Evolutionary conservation across 2,888 invertebrate species (phyloP).

Genomic region (Nezara viridula): DNA sequence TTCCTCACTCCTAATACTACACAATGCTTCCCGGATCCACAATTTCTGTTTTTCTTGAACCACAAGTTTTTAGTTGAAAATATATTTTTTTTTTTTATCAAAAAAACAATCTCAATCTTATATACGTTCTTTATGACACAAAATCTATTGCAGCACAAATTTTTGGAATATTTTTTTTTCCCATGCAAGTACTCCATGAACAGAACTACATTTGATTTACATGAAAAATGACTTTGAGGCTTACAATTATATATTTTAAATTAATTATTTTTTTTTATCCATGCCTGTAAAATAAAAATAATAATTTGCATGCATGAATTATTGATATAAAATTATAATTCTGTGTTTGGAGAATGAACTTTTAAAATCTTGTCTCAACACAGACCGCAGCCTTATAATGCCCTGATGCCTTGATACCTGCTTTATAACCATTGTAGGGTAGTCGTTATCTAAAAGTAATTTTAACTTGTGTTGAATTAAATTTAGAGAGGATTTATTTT

Average conservation of each 20-base stretch:
- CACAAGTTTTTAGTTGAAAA: too few species aligned
- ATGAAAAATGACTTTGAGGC: background rate
- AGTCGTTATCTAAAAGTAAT: background rate
- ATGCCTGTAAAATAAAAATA: background rate
- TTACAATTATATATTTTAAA: background rate
- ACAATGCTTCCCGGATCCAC: too few species aligned
- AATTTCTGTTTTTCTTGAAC: too few species aligned
- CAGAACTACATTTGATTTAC: background rate
- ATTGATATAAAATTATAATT: background rate
- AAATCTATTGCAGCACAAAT: too few species aligned
- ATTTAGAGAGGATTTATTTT: background rate
- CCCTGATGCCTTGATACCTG: background rate
- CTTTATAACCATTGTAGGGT: background rate
- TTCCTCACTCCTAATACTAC: too few species aligned
- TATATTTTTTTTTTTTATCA: too few species aligned
- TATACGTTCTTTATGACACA: too few species aligned
- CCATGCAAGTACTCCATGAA: too few species aligned
- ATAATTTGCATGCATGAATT: background rate
- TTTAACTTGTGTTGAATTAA: background rate
- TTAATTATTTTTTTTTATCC: background rate
- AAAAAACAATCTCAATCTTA: too few species aligned
- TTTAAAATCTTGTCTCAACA: background rate
- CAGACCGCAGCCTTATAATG: background rate
- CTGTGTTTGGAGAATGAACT: background rate
- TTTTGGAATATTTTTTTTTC: too few species aligned